These are phyloP conservation scores for Drosophila meridiana DNA, from an alignment of 2,888 invertebrate genomes.

Conservation along the genomic window DNA sequence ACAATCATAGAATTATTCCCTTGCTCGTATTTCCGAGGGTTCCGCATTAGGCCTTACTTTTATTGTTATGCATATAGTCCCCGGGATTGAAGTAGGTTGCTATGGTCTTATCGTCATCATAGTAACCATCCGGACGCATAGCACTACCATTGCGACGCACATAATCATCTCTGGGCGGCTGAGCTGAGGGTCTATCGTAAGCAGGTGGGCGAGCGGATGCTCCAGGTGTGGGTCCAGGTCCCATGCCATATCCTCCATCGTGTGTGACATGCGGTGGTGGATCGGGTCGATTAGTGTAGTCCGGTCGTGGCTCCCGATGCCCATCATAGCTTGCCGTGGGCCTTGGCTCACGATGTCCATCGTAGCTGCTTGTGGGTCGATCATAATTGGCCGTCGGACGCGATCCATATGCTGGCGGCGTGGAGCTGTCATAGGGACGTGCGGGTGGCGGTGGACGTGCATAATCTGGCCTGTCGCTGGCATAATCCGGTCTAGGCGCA, in stretches of 20 bases:
- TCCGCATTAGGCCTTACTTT: conserved; percentile 61
- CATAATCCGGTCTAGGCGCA: conserved; percentile 64
- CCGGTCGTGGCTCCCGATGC: conserved; percentile 63
- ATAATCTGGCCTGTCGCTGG: conserved; percentile 61
- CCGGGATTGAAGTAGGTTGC: conserved; percentile 85
- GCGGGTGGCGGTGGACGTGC: conserved; percentile 38
- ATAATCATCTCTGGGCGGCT: conserved; percentile 59
- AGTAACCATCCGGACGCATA: conserved; percentile 68
- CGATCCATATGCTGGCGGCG: conserved; percentile 53
- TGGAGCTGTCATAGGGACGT: conserved; percentile 63
- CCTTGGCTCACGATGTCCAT: conserved; percentile 32
- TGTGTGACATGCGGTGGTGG: conserved; percentile 57
- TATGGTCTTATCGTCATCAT: conserved; percentile 83
- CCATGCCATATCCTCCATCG: conserved; percentile 37
- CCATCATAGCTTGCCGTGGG: conserved; percentile 51
- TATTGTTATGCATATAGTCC: conserved; percentile 81
- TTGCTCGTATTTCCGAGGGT: not conserved
- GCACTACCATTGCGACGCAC: conserved; percentile 64
- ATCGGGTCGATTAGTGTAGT: conserved; percentile 83
- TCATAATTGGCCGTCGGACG: conserved; percentile 35
- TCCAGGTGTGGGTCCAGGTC: conserved; percentile 25
- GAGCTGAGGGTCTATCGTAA: conserved; percentile 48
- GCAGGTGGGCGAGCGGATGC: conserved; percentile 61
- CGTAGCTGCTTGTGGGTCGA: not conserved
- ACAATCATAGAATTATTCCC: not conserved